Evolutionary conservation across 2,888 invertebrate species (phyloP).

Genomic region (Drosophila tanythrix): DNA sequence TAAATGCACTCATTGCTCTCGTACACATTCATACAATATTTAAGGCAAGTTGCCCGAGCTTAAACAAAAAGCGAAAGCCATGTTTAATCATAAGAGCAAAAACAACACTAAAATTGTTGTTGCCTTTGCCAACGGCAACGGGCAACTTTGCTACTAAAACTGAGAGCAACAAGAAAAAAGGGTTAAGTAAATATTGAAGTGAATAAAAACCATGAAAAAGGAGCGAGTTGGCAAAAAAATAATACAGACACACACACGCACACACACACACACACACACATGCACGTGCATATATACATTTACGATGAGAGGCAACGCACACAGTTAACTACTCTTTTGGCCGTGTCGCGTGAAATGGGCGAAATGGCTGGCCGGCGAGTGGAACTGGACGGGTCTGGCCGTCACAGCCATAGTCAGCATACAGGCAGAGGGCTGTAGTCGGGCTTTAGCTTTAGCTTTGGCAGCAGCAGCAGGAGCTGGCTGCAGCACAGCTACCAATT

Average conservation of each 20-base stretch:
- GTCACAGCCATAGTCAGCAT: conserved; percentile 17
- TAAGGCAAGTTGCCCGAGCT: conserved; percentile 69
- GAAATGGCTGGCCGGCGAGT: conserved; percentile 33
- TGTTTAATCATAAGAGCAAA: conserved; percentile 80
- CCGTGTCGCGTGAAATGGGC: conserved; percentile 59
- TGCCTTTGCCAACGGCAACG: conserved; percentile 66
- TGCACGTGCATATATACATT: conserved; percentile 19
- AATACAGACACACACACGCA: conserved; percentile 18
- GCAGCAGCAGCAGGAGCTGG: conserved; percentile 37
- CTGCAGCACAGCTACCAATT: conserved; percentile 78
- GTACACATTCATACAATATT: conserved; percentile 70
- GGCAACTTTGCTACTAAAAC: conserved; percentile 57
- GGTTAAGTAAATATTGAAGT: conserved; percentile 81
- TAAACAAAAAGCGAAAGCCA: conserved; percentile 80
- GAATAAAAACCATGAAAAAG: conserved; percentile 77
- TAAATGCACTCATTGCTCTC: conserved; percentile 3
- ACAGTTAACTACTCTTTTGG: conserved; percentile 77
- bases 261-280: conserved; percentile 20
- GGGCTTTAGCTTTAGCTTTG: conserved; percentile 8
- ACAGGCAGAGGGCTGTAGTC: conserved; percentile 12
- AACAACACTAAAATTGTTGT: conserved; percentile 68
- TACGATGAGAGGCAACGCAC: conserved; percentile 28
- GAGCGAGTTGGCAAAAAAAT: conserved; percentile 59
- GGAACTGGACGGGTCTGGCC: conserved; percentile 38
- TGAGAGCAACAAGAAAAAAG: conserved; percentile 68